A percentile compares a stretch with the other conserved stretches of the same genome.
Evolutionary conservation across 35 echinoderm and acorn worm genomes (phyloP).

Genomic region (Heliocidaris erythrogramma): DNA sequence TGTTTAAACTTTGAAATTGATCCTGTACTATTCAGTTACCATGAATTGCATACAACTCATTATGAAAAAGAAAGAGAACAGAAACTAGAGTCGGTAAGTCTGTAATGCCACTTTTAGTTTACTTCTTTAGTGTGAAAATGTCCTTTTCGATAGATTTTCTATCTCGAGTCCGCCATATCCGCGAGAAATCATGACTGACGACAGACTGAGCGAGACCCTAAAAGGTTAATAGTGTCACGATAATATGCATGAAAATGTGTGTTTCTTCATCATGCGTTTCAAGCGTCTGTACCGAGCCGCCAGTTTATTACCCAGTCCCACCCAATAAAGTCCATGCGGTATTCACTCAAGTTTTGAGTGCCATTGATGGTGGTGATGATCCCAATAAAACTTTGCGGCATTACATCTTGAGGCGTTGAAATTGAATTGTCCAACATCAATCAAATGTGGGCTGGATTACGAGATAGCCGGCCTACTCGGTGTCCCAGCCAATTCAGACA

Average conservation of each 20-base stretch:
- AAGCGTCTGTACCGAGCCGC: not conserved
- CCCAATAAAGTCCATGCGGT: not conserved
- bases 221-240: slow-evolving; percentile 3
- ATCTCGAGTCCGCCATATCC: not conserved
- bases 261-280: not conserved
- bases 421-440: slow-evolving; percentile 2
- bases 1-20: too few species aligned
- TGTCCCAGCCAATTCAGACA: not conserved
- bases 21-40: too few species aligned
- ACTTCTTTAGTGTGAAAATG: too few species aligned
- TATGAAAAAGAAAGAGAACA: too few species aligned
- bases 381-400: not conserved
- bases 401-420: slow-evolving; percentile 1
- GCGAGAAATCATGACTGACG: not conserved
- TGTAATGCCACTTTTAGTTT: too few species aligned
- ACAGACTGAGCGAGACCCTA: not conserved
- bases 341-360: not conserved
- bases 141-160: too few species aligned
- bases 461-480: not conserved
- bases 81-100: too few species aligned
- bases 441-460: not conserved
- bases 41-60: too few species aligned
- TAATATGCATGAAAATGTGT: not conserved
- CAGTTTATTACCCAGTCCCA: not conserved
- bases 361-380: not conserved